Base-by-base conservation (phyloP, 2,888 invertebrate genomes). In the Incurvaria masculella region DNA sequence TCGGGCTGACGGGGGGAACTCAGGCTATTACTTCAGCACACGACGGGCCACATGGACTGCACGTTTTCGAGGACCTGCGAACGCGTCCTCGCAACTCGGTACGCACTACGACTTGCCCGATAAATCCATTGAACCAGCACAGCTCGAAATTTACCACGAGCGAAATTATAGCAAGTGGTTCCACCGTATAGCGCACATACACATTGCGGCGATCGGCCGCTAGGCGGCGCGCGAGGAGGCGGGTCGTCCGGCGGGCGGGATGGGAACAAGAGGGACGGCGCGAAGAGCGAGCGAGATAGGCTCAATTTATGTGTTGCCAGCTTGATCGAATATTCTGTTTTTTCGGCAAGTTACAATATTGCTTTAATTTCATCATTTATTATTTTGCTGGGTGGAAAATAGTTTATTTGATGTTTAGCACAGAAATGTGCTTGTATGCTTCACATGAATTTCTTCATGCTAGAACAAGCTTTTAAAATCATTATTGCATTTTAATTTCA, bases 111-210 rank as follows among this genome's bases (percentile, higher is more conserved):
- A 70, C 68, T 74, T 73, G 21, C 73, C 70, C 61, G 63, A 68
- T 72, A 78, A 78, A 79, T 79, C 72, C 79, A 78, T 78, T 79
- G 79, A 79, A 79, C 79, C 72, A 76, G 14, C 73, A 75, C 76
- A 70, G 69, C 64, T 73, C 66, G 70, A 78, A 78, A 76, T 78
- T 78, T 78, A 78, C 76, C 74, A 75, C 70, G 71, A 76, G 78
- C 76, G 74, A 79, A 79, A 79, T 76, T 72, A 74, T 76, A 76
- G 76, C 74, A 72, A 76, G 73, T 78, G 78, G 79, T 75, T 76
- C 76, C 79, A 79, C 71, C 70, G 73, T 75, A 72, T 70, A 73
- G 66, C 54, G 68, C 67, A 66, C 65, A 67, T 66, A 57, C 61
- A 60, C 57, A 61, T 66, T 71, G 68, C 69, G 68, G 69, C 64